Base-by-base conservation (phyloP, 2,113 vertebrate genomes). In the Erythrolamprus reginae region DNA sequence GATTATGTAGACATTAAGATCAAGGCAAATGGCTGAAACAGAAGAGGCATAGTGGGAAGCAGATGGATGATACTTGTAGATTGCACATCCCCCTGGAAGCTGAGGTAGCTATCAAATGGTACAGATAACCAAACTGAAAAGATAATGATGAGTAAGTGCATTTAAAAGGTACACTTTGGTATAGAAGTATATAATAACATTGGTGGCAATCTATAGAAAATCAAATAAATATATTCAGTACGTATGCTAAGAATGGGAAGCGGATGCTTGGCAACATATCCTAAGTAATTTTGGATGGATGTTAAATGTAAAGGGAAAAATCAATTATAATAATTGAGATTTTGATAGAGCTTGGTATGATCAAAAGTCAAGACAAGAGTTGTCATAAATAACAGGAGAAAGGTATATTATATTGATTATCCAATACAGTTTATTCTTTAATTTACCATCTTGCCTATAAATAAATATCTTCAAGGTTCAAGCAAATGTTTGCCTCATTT, bases 391-490 rank as follows among this genome's bases (percentile, higher is more conserved):
- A 70, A 26, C 45, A 86, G 6, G 45, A 82, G 52, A 92, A 92
- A 28, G 13, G 38, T 77, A 53, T 92, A 87, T 91, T 88, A 89
- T 61, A 92, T 82, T 56, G 84, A 89, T 89, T 89, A 87, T 51
- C 51, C 10, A 87, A 86, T 53, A 50, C 42, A 92, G 50, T 82
- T 86, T 87, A 55, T 84, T 88, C 45, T 86, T 86, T 87, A 70
- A 89, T 86, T 86, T 87, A 33, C 65, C 65, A 48, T n/a, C 84
- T 53, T 89, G 51, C 51, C 45, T 58, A 82, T 47, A 58, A 82
- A 45, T 47, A 38, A 50, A 89, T 10, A 4, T 77, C 42, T 89
- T 77, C 61, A 70, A 89, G 28, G 51, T 86, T 84, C 88, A 56
- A 19, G 48, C 8, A 82, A 56, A 88, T 38, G 28, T 86, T 85